Base-by-base conservation (phyloP, 2,888 invertebrate genomes). In the Cataglyphis livida region DNA sequence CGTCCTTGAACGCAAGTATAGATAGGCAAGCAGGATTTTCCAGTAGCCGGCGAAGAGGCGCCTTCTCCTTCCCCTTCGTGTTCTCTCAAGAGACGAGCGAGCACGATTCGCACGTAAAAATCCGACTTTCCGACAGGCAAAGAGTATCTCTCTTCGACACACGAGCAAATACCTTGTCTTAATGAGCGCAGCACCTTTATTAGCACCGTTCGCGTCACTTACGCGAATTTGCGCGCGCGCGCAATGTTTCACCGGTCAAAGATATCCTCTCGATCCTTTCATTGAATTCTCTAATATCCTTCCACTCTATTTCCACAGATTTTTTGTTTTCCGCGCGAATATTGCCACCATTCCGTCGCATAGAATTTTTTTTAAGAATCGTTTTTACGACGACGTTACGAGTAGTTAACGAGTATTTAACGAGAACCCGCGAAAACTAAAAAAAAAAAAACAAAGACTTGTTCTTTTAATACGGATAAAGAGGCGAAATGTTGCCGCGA, bases 1-100 rank as follows among this genome's bases (percentile, higher is more conserved):
- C 78, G 82, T 89, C 86, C 85, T 82, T 84, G 84, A 74, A 78
- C 78, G 57, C 89, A 65, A 75, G 65, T 78, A 86, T 74, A 70
- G 87, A 75, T 85, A 71, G 81, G 73, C 71, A 79, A 81, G 83
- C 83, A 76, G 79, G 84, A 84, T 85, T 89, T 87, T 87, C 83
- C 81, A 84, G 82, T 66, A 81, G 86, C 85, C 82, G 84, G 66
- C 82, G 85, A 75, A 83, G 81, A 61, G 64, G 75, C 75, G 57
- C 64, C 57, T 70, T 41, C 78, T 79, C 65, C 83, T 48, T 48
- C 71, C 9, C 32, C 48, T 68, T n/a, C 48, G 57, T 62, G 73
- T 68, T 32, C 38, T 51, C 61, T 3, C 21, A 7, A 81, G 6
- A 38, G 21, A 61, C 75, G 35, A 59, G 57, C 75, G 35, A 59